Evolutionary conservation across 2,888 invertebrate species (phyloP).

Genomic region (Cremastinae sp.): DNA sequence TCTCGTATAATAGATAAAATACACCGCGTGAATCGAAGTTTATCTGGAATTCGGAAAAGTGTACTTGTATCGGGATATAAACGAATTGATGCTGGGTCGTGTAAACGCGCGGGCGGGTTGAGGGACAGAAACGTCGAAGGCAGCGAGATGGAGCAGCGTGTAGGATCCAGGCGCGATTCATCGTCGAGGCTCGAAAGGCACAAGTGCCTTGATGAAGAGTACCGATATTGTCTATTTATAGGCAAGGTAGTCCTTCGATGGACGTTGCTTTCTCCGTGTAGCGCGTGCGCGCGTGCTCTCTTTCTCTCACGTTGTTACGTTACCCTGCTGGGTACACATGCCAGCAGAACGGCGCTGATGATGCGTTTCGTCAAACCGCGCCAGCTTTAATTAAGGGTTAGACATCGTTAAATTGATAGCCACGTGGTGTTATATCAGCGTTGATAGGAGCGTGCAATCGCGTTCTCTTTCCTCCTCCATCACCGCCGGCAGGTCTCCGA

Average conservation of each 20-base stretch:
- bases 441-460: constrained; percentile 29
- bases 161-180: constrained; percentile 25
- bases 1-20: no score
- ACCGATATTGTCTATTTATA: constrained; percentile 55
- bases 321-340: constrained; percentile 14
- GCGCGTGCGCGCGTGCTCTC: background rate
- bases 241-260: constrained; percentile 46
- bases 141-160: constrained; percentile 24
- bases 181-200: constrained; percentile 54
- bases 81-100: constrained; percentile 32
- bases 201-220: constrained; percentile 51
- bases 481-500: constrained; percentile 8
- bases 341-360: background rate
- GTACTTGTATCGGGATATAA: background rate
- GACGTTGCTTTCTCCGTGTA: constrained; percentile 1
- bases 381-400: constrained; percentile 56
- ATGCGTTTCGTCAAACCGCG: constrained; percentile 49
- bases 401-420: constrained; percentile 50
- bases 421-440: constrained; percentile 23
- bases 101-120: background rate
- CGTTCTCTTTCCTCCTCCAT: constrained; percentile 15
- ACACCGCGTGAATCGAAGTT: no score
- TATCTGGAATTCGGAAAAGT: no score
- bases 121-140: background rate
- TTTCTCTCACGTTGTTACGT: background rate